A percentile compares a stretch with the other conserved stretches of the same genome.
These are phyloP conservation scores for Dreissena rostriformis DNA, from an alignment of 1,140 invertebrate genomes.

Conservation along the genomic window DNA sequence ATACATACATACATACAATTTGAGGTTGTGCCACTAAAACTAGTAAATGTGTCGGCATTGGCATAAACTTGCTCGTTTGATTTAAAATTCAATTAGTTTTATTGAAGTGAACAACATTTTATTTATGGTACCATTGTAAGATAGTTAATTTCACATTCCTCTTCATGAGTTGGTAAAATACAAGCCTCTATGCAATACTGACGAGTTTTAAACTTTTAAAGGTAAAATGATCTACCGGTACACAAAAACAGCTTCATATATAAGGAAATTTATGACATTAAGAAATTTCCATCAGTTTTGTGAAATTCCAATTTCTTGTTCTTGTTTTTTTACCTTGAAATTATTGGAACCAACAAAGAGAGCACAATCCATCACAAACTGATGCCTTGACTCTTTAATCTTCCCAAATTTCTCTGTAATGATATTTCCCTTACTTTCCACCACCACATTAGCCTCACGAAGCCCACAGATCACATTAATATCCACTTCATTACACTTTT, in stretches of 20 bases:
- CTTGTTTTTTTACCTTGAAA: not conserved
- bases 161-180: not conserved
- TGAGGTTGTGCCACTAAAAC: no score
- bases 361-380: not conserved
- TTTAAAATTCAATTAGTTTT: no score
- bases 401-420: not conserved
- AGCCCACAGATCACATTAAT: conserved; percentile 2
- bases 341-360: not conserved
- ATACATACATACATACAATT: no score
- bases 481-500: not conserved
- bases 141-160: no score
- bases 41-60: no score
- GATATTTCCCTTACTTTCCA: not conserved
- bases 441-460: not conserved
- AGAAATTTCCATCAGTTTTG: not conserved
- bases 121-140: no score
- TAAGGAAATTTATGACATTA: no score
- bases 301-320: not conserved
- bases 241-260: not conserved
- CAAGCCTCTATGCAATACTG: not conserved
- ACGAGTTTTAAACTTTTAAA: not conserved
- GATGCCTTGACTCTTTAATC: not conserved
- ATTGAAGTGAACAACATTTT: no score
- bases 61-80: no score
- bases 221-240: not conserved